Evolutionary conservation across 2,113 vertebrate species (phyloP).

Genomic region (Heterotilapia buettikoferi): DNA sequence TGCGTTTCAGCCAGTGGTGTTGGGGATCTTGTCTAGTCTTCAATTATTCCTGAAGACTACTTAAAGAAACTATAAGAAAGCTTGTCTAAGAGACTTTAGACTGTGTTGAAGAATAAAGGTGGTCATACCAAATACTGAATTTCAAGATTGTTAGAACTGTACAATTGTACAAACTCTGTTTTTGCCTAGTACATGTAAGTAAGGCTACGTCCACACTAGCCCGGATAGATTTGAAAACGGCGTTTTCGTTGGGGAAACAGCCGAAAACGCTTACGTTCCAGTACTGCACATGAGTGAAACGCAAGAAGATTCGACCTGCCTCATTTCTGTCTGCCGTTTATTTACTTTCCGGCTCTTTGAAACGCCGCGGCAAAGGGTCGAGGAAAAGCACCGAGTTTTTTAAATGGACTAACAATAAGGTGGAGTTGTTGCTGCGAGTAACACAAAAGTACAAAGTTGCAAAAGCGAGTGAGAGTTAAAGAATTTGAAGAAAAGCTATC

Average conservation of each 20-base stretch:
- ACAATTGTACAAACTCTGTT: not conserved
- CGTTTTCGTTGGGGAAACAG: fast-evolving
- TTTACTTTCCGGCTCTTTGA: not conserved
- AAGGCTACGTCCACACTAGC: not conserved
- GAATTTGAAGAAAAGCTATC: not conserved
- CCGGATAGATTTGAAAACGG: not conserved
- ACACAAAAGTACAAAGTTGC: not conserved
- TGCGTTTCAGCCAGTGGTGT: not conserved
- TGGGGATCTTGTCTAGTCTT: not conserved
- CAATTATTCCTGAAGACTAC: not conserved
- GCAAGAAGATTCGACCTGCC: not conserved
- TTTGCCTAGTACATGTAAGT: not conserved
- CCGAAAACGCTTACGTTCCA: fast-evolving
- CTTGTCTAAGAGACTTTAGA: not conserved
- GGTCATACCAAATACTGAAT: not conserved
- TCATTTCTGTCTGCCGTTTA: not conserved
- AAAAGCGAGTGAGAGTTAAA: not conserved
- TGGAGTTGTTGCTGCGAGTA: not conserved
- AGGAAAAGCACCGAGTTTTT: not conserved
- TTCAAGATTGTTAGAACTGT: not conserved
- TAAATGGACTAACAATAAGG: not conserved
- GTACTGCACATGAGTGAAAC: fast-evolving
- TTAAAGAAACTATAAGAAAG: not conserved
- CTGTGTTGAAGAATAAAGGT: not conserved
- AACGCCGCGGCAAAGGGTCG: fast-evolving